These are phyloP conservation scores for Brachionus koreanus DNA, from an alignment of 1,140 invertebrate genomes.

Conservation along the genomic window DNA sequence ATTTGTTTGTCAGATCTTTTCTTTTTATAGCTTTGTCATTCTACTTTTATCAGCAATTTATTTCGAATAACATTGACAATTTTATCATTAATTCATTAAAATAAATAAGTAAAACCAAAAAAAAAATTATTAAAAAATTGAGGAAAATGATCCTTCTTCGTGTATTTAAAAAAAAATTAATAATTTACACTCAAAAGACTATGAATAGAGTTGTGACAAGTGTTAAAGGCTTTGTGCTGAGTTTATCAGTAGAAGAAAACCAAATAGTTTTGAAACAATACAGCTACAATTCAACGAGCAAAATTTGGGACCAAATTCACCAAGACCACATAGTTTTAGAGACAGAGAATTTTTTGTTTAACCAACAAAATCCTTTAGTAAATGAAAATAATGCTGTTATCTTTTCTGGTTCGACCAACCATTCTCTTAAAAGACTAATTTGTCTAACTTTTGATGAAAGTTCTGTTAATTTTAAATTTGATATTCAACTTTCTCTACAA, in stretches of 20 bases:
- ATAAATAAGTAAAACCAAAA: background rate
- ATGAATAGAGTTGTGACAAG: background rate
- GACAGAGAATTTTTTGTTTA: background rate
- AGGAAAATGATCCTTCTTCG: background rate
- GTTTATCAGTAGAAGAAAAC: background rate
- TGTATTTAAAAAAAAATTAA: background rate
- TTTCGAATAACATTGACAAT: background rate
- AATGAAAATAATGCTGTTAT: background rate
- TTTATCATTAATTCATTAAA: constrained; percentile 13
- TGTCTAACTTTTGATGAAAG: background rate
- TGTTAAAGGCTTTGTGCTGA: background rate
- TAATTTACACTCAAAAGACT: background rate
- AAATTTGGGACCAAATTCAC: background rate
- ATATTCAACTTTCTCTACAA: background rate
- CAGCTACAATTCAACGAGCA: background rate
- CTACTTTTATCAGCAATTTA: constrained; percentile 25
- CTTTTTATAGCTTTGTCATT: background rate
- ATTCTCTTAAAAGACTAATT: background rate
- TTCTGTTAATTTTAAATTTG: background rate
- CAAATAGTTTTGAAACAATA: background rate
- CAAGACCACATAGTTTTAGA: background rate
- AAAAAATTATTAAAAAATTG: background rate
- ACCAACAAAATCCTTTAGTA: background rate
- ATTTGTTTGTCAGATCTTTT: background rate
- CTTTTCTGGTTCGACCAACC: background rate